phyloP scores from a whole-genome alignment of 2,888 invertebrate genomes.

The Balanococcus diminutus region DNA sequence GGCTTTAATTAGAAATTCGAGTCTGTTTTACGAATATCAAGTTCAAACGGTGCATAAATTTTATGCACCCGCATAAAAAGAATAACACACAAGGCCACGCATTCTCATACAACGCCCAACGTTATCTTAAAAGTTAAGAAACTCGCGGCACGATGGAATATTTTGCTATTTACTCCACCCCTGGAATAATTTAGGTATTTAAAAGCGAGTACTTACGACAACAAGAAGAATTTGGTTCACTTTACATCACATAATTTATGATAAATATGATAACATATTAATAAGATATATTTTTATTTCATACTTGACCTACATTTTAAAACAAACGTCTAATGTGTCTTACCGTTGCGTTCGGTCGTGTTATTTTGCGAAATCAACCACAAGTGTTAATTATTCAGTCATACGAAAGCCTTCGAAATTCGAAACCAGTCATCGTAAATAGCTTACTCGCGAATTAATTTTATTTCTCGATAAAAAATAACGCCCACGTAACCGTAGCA shows the following conservation, averaged over 20 bases:
- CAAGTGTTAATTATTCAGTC: not conserved
- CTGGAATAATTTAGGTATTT: not conserved
- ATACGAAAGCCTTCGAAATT: slow-evolving; percentile 7
- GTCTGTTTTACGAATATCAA: not conserved
- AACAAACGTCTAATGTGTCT: slow-evolving; percentile 2
- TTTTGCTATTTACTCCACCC: not conserved
- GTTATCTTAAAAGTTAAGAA: slow-evolving; percentile 36
- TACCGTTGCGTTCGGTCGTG: slow-evolving; percentile 16
- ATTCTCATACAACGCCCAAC: slow-evolving; percentile 28
- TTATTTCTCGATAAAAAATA: slow-evolving; percentile 21
- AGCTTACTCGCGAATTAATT: slow-evolving; percentile 4
- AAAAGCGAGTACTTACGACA: not conserved
- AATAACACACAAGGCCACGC: not conserved
- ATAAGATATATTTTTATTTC: slow-evolving; percentile 28
- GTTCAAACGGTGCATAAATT: not conserved
- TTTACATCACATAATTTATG: not conserved
- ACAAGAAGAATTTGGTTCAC: not conserved
- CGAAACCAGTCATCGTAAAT: slow-evolving; percentile 26
- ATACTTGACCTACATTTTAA: slow-evolving; percentile 52
- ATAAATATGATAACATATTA: not conserved
- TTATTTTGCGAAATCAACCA: not conserved
- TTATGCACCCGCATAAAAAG: not conserved
- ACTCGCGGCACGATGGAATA: not conserved
- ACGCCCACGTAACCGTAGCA: slow-evolving; percentile 37
- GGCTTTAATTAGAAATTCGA: not conserved